Conservation (phyloP, 1,140 invertebrate species). For the Solenopsis fugax region DNA sequence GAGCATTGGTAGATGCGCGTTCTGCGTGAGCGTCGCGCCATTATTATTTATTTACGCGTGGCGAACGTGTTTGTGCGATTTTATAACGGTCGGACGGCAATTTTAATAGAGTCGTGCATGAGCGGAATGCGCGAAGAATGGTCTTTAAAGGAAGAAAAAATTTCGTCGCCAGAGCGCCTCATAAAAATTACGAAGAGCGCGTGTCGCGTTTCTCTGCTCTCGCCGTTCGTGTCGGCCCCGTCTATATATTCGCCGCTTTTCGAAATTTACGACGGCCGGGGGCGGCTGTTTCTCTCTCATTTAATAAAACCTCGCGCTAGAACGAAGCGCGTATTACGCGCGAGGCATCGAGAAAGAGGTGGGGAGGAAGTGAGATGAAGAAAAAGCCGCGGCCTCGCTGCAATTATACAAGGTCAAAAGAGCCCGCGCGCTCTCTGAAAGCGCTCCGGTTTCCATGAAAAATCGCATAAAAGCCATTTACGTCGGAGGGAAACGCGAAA, state of each 20-base stretch:
- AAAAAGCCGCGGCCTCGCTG: constrained; percentile 8
- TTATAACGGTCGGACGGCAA: not conserved
- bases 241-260: constrained; percentile 13
- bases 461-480: constrained; percentile 37
- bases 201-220: constrained; percentile 38
- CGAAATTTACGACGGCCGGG: constrained; percentile 64
- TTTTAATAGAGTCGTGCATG: constrained; percentile 41
- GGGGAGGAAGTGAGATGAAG: not conserved
- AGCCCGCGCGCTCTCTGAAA: constrained; percentile 27
- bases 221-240: constrained; percentile 11
- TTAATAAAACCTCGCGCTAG: constrained; percentile 67
- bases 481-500: not conserved
- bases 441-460: constrained; percentile 38
- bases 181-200: constrained; percentile 40
- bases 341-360: not conserved
- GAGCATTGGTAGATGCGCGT: not conserved
- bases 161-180: not conserved
- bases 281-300: constrained; percentile 45
- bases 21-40: not conserved
- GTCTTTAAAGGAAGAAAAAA: not conserved
- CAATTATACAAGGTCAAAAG: constrained; percentile 60
- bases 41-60: constrained; percentile 51
- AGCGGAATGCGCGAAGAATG: constrained; percentile 16
- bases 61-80: constrained; percentile 3
- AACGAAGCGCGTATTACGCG: constrained; percentile 54